These are phyloP conservation scores for Eupsittula cactorum DNA, from an alignment of 2,113 vertebrate species.

Conservation along the genomic window DNA sequence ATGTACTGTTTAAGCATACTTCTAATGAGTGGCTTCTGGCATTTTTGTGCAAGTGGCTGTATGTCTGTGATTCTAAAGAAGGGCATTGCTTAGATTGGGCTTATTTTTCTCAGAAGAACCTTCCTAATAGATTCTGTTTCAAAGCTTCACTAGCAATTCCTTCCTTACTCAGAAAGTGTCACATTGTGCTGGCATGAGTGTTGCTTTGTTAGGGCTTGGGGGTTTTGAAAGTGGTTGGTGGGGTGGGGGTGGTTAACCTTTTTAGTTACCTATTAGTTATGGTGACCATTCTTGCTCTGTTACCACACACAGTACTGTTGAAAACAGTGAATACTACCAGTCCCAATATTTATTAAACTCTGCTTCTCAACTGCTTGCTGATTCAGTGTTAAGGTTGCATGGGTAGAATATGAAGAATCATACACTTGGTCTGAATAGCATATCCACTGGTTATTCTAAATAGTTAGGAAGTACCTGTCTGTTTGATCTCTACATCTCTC, in stretches of 20 bases:
- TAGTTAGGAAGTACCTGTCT: background rate
- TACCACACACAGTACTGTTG: background rate
- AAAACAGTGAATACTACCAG: background rate
- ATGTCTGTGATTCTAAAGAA: background rate
- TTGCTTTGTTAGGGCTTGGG: background rate
- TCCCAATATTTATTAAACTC: background rate
- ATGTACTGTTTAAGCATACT: background rate
- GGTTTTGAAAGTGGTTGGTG: accelerated
- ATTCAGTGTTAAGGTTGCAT: background rate
- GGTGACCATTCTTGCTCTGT: background rate
- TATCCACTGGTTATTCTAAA: background rate
- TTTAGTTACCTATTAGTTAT: background rate
- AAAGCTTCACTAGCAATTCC: background rate
- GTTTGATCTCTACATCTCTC: background rate
- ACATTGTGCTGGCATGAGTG: background rate
- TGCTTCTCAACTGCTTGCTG: background rate
- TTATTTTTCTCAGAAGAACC: background rate
- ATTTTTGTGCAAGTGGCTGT: background rate
- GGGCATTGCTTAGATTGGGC: background rate
- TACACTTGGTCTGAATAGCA: background rate
- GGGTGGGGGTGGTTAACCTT: background rate
- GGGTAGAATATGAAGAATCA: background rate
- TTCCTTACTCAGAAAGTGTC: conserved; percentile 8
- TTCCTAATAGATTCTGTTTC: background rate
- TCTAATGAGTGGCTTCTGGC: background rate